A percentile compares a stretch with the other conserved stretches of the same genome.
These are phyloP conservation scores for Epizoanthus stellaris DNA, from an alignment of 92 coral and sea anemone genomes.

Conservation along the genomic window DNA sequence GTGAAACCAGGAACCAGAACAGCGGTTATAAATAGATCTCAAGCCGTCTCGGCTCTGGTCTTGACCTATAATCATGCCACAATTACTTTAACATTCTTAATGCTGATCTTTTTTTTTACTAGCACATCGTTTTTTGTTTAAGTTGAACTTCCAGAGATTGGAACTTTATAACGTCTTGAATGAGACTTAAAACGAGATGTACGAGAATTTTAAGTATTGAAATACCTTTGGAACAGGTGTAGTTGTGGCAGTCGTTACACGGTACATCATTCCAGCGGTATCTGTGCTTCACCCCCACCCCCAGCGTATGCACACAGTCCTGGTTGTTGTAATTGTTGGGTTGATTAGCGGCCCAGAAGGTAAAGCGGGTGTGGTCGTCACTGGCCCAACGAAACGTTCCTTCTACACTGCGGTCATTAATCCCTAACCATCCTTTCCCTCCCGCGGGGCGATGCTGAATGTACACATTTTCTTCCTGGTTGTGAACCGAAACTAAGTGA, in stretches of 20 bases:
- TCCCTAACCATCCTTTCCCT: slow-evolving; percentile 63
- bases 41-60: no score
- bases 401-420: slow-evolving; percentile 44
- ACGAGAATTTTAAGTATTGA: background rate
- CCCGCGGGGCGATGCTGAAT: slow-evolving; percentile 64
- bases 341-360: slow-evolving; percentile 64
- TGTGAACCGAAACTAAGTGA: slow-evolving; percentile 55
- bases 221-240: slow-evolving; percentile 60
- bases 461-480: slow-evolving; percentile 65
- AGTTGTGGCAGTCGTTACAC: slow-evolving; percentile 63
- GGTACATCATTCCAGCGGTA: slow-evolving; percentile 67
- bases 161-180: background rate
- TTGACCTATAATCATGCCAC: no score
- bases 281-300: slow-evolving; percentile 33
- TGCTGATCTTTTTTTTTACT: no score
- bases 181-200: background rate
- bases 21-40: no score
- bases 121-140: no score
- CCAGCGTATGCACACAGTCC: slow-evolving; percentile 71
- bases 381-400: slow-evolving; percentile 60
- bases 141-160: no score
- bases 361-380: slow-evolving; percentile 33
- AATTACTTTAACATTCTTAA: no score
- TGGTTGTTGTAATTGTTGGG: slow-evolving; percentile 55
- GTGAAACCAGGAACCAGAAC: no score